A percentile compares a stretch with the other conserved stretches of the same genome.
Evolutionary conservation across 2,888 invertebrate genomes (phyloP).

Genomic region (Syrphus vitripennis): DNA sequence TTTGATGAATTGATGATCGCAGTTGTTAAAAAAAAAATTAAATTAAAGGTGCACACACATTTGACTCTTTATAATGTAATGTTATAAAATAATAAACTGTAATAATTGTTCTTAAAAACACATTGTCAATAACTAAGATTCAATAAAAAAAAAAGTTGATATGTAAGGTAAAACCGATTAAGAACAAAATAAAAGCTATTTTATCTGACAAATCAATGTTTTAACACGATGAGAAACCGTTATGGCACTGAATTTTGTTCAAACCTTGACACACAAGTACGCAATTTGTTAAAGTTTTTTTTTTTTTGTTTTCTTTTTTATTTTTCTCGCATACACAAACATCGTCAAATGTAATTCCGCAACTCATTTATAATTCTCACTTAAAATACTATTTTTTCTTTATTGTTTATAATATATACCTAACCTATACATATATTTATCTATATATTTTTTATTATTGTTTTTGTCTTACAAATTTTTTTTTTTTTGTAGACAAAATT

Average conservation of each 20-base stretch:
- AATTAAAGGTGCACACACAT: background rate
- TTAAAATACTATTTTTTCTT: background rate
- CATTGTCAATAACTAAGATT: too few relatives aligned
- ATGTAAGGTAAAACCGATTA: background rate
- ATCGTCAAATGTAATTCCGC: background rate
- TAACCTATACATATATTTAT: background rate
- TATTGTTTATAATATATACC: background rate
- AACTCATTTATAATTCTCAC: background rate
- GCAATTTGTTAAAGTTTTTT: slow-evolving; percentile 9
- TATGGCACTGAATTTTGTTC: slow-evolving; percentile 26
- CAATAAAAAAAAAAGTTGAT: background rate
- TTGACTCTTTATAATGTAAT: background rate
- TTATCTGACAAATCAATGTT: slow-evolving; percentile 19
- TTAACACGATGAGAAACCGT: slow-evolving; percentile 1
- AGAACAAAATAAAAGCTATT: slow-evolving; percentile 4
- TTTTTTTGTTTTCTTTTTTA: too few relatives aligned
- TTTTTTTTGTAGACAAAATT: background rate
- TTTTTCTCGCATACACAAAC: background rate
- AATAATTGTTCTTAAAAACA: too few relatives aligned
- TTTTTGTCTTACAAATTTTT: background rate
- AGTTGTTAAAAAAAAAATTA: background rate
- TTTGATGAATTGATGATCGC: too few relatives aligned
- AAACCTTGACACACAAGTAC: slow-evolving; percentile 58
- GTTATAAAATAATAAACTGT: background rate
- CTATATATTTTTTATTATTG: background rate